A percentile compares a stretch with the other conserved stretches of the same genome.
These are phyloP conservation scores for Plecotus auritus DNA, from an alignment of 2,113 vertebrate genomes.

Conservation along the genomic window DNA sequence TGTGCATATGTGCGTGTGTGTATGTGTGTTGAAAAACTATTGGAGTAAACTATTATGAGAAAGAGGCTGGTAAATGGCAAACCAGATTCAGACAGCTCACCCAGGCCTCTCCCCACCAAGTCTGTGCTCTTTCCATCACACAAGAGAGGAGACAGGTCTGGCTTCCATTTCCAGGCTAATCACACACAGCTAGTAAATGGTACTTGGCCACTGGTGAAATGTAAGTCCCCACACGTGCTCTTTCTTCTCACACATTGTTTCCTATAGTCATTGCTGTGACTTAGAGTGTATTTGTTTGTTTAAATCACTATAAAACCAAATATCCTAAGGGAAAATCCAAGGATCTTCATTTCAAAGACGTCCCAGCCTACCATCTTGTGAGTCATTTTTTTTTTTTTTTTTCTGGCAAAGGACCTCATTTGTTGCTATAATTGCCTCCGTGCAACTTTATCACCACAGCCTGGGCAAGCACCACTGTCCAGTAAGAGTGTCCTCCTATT, in stretches of 20 bases:
- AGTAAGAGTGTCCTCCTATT: rapidly evolving
- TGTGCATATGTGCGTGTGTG: background rate
- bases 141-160: background rate
- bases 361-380: background rate
- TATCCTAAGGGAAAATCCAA: background rate
- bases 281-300: background rate
- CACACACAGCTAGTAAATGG: background rate
- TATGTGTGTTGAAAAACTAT: background rate
- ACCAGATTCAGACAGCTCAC: background rate
- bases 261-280: background rate
- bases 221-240: background rate
- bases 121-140: background rate
- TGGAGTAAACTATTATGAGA: background rate
- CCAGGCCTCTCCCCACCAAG: background rate
- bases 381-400: background rate
- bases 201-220: background rate
- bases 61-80: background rate
- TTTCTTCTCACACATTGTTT: background rate
- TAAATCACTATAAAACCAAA: background rate
- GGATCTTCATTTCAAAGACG: background rate
- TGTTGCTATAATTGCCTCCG: background rate
- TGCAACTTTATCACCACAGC: background rate
- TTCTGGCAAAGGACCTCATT: background rate
- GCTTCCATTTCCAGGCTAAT: background rate
- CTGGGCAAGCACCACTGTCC: background rate